A percentile compares a stretch with the other conserved stretches of the same genome.
These are phyloP conservation scores for Linnaemya tessellans DNA, from an alignment of 2,888 invertebrate species.

Conservation along the genomic window DNA sequence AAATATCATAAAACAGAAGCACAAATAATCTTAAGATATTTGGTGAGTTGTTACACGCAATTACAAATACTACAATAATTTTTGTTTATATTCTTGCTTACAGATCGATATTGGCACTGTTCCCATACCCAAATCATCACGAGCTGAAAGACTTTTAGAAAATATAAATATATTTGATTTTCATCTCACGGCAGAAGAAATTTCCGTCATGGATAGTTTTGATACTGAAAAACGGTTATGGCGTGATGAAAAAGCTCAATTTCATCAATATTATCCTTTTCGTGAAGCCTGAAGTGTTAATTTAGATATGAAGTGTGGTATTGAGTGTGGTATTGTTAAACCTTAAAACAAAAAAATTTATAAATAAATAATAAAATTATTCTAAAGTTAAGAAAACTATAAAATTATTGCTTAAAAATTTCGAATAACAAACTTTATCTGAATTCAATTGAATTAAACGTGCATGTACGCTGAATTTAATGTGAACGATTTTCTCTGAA, in stretches of 20 bases:
- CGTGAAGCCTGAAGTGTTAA: conserved; percentile 72
- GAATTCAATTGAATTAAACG: too few relatives aligned
- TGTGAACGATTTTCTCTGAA: too few relatives aligned
- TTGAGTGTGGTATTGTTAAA: neutral
- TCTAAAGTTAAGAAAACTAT: too few relatives aligned
- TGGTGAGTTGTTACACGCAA: conserved; percentile 82
- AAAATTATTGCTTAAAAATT: too few relatives aligned
- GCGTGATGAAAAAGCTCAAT: conserved; percentile 75
- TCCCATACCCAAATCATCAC: conserved; percentile 85
- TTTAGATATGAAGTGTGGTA: conserved; percentile 5
- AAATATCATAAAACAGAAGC: conserved; percentile 87
- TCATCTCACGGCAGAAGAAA: conserved; percentile 83
- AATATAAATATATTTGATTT: conserved; percentile 86
- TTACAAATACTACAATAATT: neutral
- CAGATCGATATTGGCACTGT: conserved; percentile 84
- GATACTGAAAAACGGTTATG: conserved; percentile 80
- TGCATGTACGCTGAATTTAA: too few relatives aligned
- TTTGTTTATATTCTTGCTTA: conserved; percentile 73
- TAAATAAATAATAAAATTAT: too few relatives aligned
- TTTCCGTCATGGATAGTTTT: conserved; percentile 83
- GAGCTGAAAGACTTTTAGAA: conserved; percentile 82
- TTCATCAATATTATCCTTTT: conserved; percentile 79
- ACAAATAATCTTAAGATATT: conserved; percentile 86
- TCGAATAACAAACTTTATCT: too few relatives aligned
- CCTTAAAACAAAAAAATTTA: too few relatives aligned